These are phyloP conservation scores for Phenganax subtilis DNA, from an alignment of 92 coral and sea anemone species.

Conservation along the genomic window DNA sequence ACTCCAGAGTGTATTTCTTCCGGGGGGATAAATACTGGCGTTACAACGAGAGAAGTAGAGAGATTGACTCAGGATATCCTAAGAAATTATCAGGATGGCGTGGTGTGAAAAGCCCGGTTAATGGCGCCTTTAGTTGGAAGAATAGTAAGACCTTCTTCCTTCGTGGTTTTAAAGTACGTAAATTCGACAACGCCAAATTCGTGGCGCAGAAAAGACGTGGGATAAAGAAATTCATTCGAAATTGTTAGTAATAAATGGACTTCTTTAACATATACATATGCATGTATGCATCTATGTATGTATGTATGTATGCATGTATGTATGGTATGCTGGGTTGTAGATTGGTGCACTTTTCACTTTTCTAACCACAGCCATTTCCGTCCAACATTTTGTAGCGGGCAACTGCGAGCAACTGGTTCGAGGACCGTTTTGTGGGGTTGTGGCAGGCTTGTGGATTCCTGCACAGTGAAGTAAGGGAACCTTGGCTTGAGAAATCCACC, in stretches of 20 bases:
- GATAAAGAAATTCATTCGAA: slow-evolving; percentile 12
- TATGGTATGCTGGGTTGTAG: too few relatives aligned
- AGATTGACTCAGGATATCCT: slow-evolving; percentile 25
- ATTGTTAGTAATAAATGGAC: background rate
- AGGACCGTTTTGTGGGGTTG: too few relatives aligned
- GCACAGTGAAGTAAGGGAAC: too few relatives aligned
- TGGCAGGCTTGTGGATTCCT: too few relatives aligned
- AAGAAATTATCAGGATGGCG: background rate
- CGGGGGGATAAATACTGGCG: slow-evolving; percentile 27
- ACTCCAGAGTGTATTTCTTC: slow-evolving; percentile 30
- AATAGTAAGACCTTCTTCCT: slow-evolving; percentile 21
- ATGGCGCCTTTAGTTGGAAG: slow-evolving; percentile 16
- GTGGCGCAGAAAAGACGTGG: background rate
- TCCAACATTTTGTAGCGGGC: too few relatives aligned
- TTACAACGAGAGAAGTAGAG: slow-evolving; percentile 8
- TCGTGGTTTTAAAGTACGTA: background rate
- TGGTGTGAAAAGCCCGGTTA: slow-evolving; percentile 9
- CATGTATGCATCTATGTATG: too few relatives aligned
- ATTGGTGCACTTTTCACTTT: too few relatives aligned
- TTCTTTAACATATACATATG: too few relatives aligned
- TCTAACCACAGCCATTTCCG: too few relatives aligned
- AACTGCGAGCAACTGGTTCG: too few relatives aligned
- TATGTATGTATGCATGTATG: too few relatives aligned
- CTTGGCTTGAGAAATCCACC: too few relatives aligned
- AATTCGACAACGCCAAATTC: background rate